phyloP scores from a whole-genome alignment of 2,888 invertebrate genomes.

The Pristionchus japonicus region DNA sequence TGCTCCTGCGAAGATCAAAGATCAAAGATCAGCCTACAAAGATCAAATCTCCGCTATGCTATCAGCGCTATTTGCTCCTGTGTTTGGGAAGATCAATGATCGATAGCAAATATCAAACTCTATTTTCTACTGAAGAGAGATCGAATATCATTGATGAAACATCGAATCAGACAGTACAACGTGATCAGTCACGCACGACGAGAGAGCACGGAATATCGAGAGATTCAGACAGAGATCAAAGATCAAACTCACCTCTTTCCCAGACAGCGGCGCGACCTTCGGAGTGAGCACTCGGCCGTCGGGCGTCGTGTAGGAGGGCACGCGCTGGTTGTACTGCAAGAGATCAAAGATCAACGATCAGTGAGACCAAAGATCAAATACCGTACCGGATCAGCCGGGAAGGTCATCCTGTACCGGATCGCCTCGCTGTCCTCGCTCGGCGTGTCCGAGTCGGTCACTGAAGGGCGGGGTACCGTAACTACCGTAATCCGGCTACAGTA shows the following conservation, averaged over 20 bases:
- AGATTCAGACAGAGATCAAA: background rate
- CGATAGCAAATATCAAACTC: no score
- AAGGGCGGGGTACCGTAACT: background rate
- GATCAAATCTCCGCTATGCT: background rate
- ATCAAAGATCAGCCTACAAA: background rate
- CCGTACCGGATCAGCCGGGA: background rate
- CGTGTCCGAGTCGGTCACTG: background rate
- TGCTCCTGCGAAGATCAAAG: background rate
- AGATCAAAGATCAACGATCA: background rate
- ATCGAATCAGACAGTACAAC: no score
- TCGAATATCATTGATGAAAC: background rate
- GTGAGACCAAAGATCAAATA: background rate
- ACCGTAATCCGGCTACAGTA: background rate
- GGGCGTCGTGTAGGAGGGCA: background rate
- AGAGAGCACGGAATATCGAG: background rate
- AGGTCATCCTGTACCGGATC: background rate
- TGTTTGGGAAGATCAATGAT: no score
- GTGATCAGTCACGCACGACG: no score
- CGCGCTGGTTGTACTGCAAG: background rate
- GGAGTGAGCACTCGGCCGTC: slow-evolving; percentile 1
- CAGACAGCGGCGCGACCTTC: background rate
- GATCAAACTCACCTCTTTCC: slow-evolving; percentile 1
- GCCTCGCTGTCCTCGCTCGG: background rate
- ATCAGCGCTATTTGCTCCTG: no score
- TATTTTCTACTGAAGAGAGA: no score